Conservation (phyloP, 2,888 invertebrate species). For the Subacronicta megacephala region DNA sequence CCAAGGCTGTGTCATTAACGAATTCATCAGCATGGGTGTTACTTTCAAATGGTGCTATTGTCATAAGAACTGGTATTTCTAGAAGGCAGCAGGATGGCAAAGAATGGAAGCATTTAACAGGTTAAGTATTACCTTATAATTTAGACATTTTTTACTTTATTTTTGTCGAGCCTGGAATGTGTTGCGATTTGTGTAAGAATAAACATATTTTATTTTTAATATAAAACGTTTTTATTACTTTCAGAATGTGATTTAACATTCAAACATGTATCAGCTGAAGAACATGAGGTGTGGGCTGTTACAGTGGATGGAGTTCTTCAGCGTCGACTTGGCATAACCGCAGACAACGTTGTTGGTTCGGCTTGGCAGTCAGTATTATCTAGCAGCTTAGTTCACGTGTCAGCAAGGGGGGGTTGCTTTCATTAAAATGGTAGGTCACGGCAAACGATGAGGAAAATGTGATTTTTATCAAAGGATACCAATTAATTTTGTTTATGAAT, state of each 20-base stretch:
- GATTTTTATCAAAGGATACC: constrained; percentile 1
- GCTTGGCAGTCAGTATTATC: constrained; percentile 93
- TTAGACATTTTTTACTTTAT: too few relatives aligned
- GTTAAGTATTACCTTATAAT: too few relatives aligned
- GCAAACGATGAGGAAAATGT: background rate
- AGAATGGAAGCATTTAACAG: constrained; percentile 93
- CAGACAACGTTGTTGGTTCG: constrained; percentile 92
- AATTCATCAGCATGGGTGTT: constrained; percentile 94
- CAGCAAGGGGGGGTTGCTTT: constrained; percentile 71
- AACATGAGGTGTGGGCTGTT: constrained; percentile 93
- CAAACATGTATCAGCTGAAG: constrained; percentile 92
- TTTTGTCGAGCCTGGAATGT: too few relatives aligned
- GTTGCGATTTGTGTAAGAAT: too few relatives aligned
- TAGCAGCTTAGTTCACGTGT: constrained; percentile 81
- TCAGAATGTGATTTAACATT: constrained; percentile 87
- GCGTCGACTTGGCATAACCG: constrained; percentile 93
- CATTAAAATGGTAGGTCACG: constrained; percentile 42
- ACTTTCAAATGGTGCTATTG: constrained; percentile 92
- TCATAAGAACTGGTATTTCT: constrained; percentile 94
- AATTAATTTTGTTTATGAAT: too few relatives aligned
- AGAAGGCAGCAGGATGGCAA: constrained; percentile 94
- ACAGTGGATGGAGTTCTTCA: constrained; percentile 92
- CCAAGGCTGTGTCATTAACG: constrained; percentile 94
- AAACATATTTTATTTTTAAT: too few relatives aligned
- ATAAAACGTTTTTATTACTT: constrained; percentile 5